Evolutionary conservation across 2,113 vertebrate genomes (phyloP).

Genomic region (Prinia subflava): DNA sequence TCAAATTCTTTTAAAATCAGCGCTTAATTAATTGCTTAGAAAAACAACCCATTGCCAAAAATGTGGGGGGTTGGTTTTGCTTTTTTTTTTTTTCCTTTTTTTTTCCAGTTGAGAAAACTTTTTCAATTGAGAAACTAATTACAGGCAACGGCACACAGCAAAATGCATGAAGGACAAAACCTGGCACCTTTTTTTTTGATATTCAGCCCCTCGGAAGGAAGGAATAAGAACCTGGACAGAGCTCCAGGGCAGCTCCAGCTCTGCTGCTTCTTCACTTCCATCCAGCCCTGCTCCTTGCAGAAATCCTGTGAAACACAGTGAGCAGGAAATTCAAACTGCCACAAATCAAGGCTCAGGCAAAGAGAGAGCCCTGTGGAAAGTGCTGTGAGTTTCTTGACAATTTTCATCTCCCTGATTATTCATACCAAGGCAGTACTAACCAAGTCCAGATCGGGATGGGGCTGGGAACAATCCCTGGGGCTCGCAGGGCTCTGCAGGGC

Average conservation of each 20-base stretch:
- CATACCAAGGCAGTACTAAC: conserved; percentile 57
- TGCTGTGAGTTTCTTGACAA: conserved; percentile 36
- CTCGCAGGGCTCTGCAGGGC: conserved; percentile 26
- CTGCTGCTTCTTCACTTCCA: conserved; percentile 21
- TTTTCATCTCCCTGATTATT: conserved; percentile 48
- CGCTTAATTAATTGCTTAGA: conserved; percentile 46
- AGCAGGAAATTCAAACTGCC: not conserved
- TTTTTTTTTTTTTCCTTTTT: too few relatives aligned
- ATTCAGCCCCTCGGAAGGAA: conserved; percentile 26
- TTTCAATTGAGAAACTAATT: conserved; percentile 19
- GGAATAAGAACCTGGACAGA: conserved; percentile 15
- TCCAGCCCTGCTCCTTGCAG: conserved; percentile 17
- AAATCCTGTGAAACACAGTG: not conserved
- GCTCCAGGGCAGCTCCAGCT: conserved; percentile 29
- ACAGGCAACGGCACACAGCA: conserved; percentile 5
- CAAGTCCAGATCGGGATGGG: conserved; percentile 59
- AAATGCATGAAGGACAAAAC: not conserved
- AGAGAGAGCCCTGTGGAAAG: conserved; percentile 26
- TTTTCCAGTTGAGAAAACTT: not conserved
- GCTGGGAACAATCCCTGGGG: conserved; percentile 5
- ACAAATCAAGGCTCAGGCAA: not conserved
- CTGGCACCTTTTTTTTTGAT: conserved; percentile 6
- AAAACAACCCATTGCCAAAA: conserved; percentile 52
- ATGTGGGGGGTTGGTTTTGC: not conserved
- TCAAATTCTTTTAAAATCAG: conserved; percentile 53